Conservation (phyloP, 2,888 invertebrate species). For the Sarcophaga carnaria region DNA sequence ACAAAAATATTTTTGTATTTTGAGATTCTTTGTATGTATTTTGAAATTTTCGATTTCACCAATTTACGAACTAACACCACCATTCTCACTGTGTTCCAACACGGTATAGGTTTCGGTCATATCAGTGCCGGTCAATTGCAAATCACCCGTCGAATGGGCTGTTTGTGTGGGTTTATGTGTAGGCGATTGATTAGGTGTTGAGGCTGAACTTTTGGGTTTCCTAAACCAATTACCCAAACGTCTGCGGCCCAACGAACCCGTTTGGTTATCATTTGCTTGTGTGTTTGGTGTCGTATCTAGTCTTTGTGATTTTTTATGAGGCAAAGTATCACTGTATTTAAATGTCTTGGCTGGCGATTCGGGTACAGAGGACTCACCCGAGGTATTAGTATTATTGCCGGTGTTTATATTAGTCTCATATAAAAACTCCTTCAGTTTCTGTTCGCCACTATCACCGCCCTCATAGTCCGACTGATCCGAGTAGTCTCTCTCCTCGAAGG, state of each 20-base stretch:
- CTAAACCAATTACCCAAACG: constrained; percentile 82
- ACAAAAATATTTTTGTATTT: constrained; percentile 14
- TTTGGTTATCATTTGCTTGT: constrained; percentile 74
- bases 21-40: constrained; percentile 53
- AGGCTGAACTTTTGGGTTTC: constrained; percentile 81
- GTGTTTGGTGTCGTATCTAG: constrained; percentile 51
- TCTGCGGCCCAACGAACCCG: constrained; percentile 80
- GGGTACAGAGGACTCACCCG: constrained; percentile 77
- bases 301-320: constrained; percentile 78
- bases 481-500: constrained; percentile 79
- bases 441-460: constrained; percentile 74
- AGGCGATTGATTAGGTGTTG: constrained; percentile 81
- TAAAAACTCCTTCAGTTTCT: constrained; percentile 62
- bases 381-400: constrained; percentile 68
- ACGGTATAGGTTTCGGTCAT: constrained; percentile 56
- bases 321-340: constrained; percentile 80
- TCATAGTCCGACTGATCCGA: constrained; percentile 80
- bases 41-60: background rate
- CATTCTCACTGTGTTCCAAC: constrained; percentile 58
- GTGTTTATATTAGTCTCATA: constrained; percentile 66
- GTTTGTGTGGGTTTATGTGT: constrained; percentile 78
- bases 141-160: constrained; percentile 65
- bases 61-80: constrained; percentile 66
- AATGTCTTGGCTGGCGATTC: constrained; percentile 79
- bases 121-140: constrained; percentile 65